These are phyloP conservation scores for Caenorhabditis imperialis DNA, from an alignment of 2,888 invertebrate genomes.

Conservation along the genomic window DNA sequence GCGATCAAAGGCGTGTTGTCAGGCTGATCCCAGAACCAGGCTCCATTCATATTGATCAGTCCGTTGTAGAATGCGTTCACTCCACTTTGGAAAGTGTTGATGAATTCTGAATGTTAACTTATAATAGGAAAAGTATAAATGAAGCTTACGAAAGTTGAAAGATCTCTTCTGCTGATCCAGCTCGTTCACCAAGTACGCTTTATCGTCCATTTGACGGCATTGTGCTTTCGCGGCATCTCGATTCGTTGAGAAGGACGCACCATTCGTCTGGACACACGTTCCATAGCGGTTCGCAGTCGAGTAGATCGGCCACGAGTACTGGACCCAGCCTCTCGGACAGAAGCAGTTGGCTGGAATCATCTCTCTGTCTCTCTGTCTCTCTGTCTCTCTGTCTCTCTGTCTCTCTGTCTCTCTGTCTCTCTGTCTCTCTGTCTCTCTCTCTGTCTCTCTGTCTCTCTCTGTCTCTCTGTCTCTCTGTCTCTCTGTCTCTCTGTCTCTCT, in stretches of 20 bases:
- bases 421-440: background rate
- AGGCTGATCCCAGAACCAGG: slow-evolving; percentile 39
- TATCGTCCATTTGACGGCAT: background rate
- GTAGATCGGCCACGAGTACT: slow-evolving; percentile 9
- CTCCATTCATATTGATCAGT: slow-evolving; percentile 11
- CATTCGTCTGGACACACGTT: slow-evolving; percentile 5
- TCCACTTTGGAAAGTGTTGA: too few relatives aligned
- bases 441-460: background rate
- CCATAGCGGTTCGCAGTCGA: slow-evolving; percentile 8
- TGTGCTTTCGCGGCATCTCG: background rate
- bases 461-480: background rate
- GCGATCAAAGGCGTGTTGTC: background rate
- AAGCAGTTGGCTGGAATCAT: slow-evolving; percentile 29
- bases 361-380: background rate
- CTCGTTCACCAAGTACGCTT: slow-evolving; percentile 23
- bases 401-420: background rate
- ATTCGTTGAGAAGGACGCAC: background rate
- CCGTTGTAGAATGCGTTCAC: slow-evolving; percentile 39
- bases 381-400: background rate
- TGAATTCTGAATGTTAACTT: too few relatives aligned
- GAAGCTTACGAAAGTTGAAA: slow-evolving; percentile 20
- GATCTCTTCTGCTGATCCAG: slow-evolving; percentile 35
- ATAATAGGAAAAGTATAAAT: too few relatives aligned
- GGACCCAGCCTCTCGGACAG: slow-evolving; percentile 3
- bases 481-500: too few relatives aligned